Evolutionary conservation across 2,888 invertebrate genomes (phyloP), one percentile per base, ranked within the genome.

Genomic region (Gryllus longicercus): DNA sequence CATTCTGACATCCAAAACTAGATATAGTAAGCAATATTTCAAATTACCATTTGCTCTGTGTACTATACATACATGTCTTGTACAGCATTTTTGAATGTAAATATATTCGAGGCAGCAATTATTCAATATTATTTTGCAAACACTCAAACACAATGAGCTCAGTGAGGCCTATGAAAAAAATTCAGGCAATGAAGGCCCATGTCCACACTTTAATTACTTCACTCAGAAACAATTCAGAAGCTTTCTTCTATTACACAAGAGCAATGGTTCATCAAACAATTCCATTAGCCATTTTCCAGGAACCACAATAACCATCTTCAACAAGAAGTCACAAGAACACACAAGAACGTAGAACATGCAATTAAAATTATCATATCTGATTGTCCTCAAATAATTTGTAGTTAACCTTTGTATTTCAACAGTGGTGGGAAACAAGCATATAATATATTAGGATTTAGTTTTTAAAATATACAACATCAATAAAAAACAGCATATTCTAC

Each of bases 401-500:
- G n/a, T 14, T 63, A 18, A 63, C 14, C 63, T 18, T 63, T 8
- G n/a, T 14, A 63, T 63, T 63, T 63, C 38, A 63, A 63, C 63
- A 63, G 63, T n/a, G n/a, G n/a, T 63, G 63, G 63, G 14, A 63
- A 63, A 63, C 63, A 63, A 14, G n/a, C n/a, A 63, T 18, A 63
- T 63, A 63, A 18, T 63, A 63, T 63, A n/a, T 18, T 63, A 63
- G 14, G 16, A n/a, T 18, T 63, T 18, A 18, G 16, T n/a, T 63
- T n/a, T n/a, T 63, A 18, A 63, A 14, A 63, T 63, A 18, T 8
- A 63, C 63, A 63, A 63, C n/a, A 63, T 18, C n/a, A 63, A 63
- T 63, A 63, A 63, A 38, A 63, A 63, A 63, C 63, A 63, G n/a
- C n/a, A 63, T 63, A 63, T 63, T 63, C 63, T 63, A 63, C 63